phyloP scores from a whole-genome alignment of 2,113 vertebrate genomes.

The Stigmatopora argus region DNA sequence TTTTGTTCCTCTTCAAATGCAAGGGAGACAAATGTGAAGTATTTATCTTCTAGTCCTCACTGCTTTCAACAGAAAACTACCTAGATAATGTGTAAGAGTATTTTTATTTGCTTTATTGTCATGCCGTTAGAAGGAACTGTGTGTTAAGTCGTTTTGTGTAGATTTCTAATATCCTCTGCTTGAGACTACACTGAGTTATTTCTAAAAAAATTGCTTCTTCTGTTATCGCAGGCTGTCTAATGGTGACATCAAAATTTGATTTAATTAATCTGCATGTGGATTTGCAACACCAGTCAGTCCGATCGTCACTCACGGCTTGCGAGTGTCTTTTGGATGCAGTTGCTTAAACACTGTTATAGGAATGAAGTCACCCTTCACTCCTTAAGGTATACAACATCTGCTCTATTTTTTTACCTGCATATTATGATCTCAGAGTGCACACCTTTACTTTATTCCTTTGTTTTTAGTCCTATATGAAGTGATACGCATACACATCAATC shows the following conservation, averaged over 20 bases:
- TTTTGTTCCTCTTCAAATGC: constrained; percentile 43
- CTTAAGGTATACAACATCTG: constrained; percentile 1
- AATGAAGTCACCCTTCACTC: constrained; percentile 5
- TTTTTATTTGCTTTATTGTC: constrained; percentile 71
- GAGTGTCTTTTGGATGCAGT: constrained; percentile 1
- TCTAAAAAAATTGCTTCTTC: constrained; percentile 32
- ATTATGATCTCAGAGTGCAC: not conserved
- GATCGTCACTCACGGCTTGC: constrained; percentile 7
- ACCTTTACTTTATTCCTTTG: not conserved
- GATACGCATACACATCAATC: not conserved
- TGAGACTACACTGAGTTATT: constrained; percentile 53
- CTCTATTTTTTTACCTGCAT: not conserved
- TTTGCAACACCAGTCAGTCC: constrained; percentile 12
- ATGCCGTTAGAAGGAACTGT: constrained; percentile 67
- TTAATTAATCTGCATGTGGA: constrained; percentile 24
- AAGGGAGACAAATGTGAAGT: constrained; percentile 69
- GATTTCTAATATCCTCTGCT: constrained; percentile 60
- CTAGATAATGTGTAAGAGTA: constrained; percentile 65
- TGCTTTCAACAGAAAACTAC: constrained; percentile 74
- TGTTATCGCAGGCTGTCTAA: constrained; percentile 29
- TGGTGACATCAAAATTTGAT: constrained; percentile 22
- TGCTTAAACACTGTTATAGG: constrained; percentile 3
- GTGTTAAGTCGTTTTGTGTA: constrained; percentile 64
- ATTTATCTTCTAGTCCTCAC: constrained; percentile 71
- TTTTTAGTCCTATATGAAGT: not conserved